These are phyloP conservation scores for Platanista minor DNA, from an alignment of 2,113 vertebrate species.

Conservation along the genomic window DNA sequence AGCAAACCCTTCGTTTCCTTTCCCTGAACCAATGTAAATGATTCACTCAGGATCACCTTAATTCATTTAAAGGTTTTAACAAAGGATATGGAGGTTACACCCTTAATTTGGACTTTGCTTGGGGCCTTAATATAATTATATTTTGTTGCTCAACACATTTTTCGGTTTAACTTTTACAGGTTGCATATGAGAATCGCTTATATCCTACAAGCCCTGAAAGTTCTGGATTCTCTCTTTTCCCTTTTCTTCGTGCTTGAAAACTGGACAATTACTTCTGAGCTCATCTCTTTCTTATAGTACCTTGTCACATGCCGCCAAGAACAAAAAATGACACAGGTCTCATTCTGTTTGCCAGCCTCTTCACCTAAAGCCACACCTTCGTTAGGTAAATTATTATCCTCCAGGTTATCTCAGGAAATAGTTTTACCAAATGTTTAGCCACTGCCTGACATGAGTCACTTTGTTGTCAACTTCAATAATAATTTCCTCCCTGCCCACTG, in stretches of 20 bases:
- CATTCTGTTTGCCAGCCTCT: neutral
- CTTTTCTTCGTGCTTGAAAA: conserved; percentile 26
- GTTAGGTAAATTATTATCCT: neutral
- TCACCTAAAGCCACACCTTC: neutral
- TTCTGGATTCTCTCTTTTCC: neutral
- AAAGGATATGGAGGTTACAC: neutral
- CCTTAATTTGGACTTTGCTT: neutral
- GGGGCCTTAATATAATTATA: neutral
- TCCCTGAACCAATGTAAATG: conserved; percentile 19
- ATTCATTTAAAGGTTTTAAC: conserved; percentile 4
- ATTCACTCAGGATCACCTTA: neutral
- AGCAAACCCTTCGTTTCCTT: neutral
- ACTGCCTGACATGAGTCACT: conserved; percentile 10
- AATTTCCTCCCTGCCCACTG: conserved; percentile 1
- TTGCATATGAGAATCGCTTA: neutral
- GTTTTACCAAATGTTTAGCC: conserved; percentile 28
- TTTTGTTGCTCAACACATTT: neutral
- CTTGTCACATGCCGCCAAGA: neutral
- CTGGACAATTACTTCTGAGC: neutral
- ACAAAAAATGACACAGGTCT: neutral
- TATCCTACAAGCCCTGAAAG: neutral
- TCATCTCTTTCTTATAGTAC: neutral
- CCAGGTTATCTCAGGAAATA: neutral
- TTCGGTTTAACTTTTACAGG: neutral
- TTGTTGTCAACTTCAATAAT: neutral